phyloP scores from a whole-genome alignment of 2,888 invertebrate species.

The Mimachlamys varia region DNA sequence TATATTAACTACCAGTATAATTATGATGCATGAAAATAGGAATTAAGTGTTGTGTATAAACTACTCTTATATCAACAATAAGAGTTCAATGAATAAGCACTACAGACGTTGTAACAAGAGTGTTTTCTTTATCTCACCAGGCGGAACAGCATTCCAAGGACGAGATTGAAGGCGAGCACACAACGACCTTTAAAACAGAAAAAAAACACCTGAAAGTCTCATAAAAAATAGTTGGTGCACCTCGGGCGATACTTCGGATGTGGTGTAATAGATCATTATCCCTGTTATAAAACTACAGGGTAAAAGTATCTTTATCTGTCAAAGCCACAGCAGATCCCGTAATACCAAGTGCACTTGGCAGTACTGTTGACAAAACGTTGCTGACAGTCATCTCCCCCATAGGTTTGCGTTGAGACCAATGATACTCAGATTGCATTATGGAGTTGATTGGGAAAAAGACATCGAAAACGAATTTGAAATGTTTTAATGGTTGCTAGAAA shows the following conservation, averaged over 20 bases:
- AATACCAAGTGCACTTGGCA: not conserved
- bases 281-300: not conserved
- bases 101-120: not conserved
- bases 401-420: not conserved
- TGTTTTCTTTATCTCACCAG: not conserved
- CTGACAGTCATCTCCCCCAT: not conserved
- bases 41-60: no score
- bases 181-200: not conserved
- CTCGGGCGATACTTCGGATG: not conserved
- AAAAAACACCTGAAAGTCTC: not conserved
- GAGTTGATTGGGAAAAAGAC: no score
- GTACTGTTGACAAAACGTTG: not conserved
- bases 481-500: no score
- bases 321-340: no score
- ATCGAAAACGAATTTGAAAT: no score
- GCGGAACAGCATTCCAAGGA: not conserved
- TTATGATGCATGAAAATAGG: no score
- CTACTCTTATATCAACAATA: no score
- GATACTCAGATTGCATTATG: not conserved
- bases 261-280: not conserved
- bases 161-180: not conserved
- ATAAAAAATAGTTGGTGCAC: not conserved
- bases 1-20: no score
- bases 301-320: not conserved
- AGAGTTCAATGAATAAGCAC: no score